phyloP scores from a whole-genome alignment of 2,888 invertebrate genomes.

The Cosmorhoe ocellata region DNA sequence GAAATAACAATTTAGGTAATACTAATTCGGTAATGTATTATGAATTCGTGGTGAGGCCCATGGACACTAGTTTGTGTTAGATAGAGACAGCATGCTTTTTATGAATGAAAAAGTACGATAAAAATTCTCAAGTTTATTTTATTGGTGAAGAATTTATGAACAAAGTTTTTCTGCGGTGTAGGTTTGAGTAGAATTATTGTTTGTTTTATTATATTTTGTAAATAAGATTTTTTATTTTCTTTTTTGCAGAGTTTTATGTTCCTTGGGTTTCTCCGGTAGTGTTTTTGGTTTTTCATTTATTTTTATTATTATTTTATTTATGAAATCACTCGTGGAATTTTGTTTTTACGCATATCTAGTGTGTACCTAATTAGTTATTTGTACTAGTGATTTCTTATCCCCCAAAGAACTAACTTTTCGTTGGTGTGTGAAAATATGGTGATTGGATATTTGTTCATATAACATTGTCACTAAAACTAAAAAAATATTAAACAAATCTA shows the following conservation, averaged over 20 bases:
- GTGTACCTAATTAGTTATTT: slow-evolving; percentile 14
- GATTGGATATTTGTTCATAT: slow-evolving; percentile 26
- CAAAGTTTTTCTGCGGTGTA: background rate
- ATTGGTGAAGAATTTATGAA: too few relatives aligned
- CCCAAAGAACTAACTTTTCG: slow-evolving; percentile 57
- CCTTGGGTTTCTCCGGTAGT: slow-evolving; percentile 77
- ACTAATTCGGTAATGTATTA: too few relatives aligned
- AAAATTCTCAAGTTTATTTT: slow-evolving; percentile 2
- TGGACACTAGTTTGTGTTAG: slow-evolving; percentile 15
- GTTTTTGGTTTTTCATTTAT: slow-evolving; percentile 58
- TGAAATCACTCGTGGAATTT: slow-evolving; percentile 50
- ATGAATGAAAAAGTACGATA: slow-evolving; percentile 1
- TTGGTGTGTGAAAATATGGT: slow-evolving; percentile 38
- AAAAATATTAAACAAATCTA: too few relatives aligned
- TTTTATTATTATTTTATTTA: slow-evolving; percentile 42
- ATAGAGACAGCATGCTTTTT: slow-evolving; percentile 37
- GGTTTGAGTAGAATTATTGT: slow-evolving; percentile 3
- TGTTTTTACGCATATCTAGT: slow-evolving; percentile 4
- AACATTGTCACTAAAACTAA: slow-evolving; percentile 12
- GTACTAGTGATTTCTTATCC: slow-evolving; percentile 50
- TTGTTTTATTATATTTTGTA: slow-evolving; percentile 29
- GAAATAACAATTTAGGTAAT: too few relatives aligned
- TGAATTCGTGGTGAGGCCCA: too few relatives aligned
- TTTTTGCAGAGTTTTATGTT: slow-evolving; percentile 71
- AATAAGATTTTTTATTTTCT: slow-evolving; percentile 50